Base-by-base conservation (phyloP, 2,113 vertebrate genomes). In the Carollia perspicillata region DNA sequence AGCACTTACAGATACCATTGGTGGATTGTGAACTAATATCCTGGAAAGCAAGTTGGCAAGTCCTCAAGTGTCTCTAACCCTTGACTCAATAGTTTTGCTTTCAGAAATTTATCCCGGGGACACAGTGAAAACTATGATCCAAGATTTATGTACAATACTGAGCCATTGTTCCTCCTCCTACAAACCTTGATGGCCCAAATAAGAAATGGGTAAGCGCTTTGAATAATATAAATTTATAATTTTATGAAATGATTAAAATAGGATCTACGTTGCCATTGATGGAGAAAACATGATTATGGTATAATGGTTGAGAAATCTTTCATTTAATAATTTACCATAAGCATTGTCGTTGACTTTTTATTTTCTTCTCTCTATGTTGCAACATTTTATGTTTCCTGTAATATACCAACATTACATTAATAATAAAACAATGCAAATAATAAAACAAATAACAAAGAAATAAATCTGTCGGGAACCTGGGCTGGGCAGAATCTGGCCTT, bases 241-340 rank as follows among this genome's bases (percentile, higher is more conserved):
- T 88, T 93, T 85, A 84, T 44, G 18, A 75, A 91, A 83, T n/a
- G 8, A 49, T 40, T 63, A 83, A 75, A 81, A 65, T 49, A 77
- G 7, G 16, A 2, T 49, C 63, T 84, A 30, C 8, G 85, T 4
- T 69, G 42, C 4, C 65, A 47, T 68, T 81, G 92, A 30, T 47
- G 16, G 66, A 20, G 14, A 79, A 84, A 22, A 55, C 18, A 35
- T 53, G 6, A 51, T 49, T 79, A 63, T 51, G 37, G 37, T 44
- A 11, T 47, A 93, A 28, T 93, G 18, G 6, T 23, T 78, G 74
- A 81, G 68, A 33, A 42, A 33, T 28, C 5, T 89, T 75, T 83
- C 3, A 47, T 63, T 53, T 95, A 69, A 20, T 74, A 33, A 69
- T 71, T 90, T 84, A 79, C 33, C 49, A 49, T 40, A 93, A 81